Evolutionary conservation across 53 echinoderm and acorn worm species (phyloP).

Genomic region (Pentamera pediparva): DNA sequence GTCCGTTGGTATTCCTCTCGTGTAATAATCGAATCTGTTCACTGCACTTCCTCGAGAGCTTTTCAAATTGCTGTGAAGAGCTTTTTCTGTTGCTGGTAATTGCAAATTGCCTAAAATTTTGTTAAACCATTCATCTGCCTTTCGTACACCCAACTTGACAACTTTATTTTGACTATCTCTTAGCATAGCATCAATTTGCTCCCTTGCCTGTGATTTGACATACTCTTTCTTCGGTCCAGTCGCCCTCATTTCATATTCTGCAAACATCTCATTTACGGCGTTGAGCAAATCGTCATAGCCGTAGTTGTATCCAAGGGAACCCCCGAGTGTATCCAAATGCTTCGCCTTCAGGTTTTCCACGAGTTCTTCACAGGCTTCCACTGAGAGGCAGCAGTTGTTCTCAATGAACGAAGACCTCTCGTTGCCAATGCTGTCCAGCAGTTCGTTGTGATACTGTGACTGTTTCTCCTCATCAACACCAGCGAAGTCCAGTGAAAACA

Average conservation of each 20-base stretch:
- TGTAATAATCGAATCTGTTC: not conserved
- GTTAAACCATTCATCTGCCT: not conserved
- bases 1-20: not conserved
- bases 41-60: not conserved
- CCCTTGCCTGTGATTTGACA: not conserved
- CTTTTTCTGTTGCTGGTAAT: not conserved
- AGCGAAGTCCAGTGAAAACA: not conserved
- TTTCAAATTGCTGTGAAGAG: not conserved
- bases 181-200: not conserved
- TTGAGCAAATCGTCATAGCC: not conserved
- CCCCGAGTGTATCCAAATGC: not conserved
- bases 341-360: not conserved
- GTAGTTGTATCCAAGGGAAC: not conserved
- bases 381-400: not conserved
- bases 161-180: not conserved
- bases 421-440: not conserved
- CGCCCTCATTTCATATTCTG: not conserved
- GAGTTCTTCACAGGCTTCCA: not conserved
- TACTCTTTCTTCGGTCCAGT: not conserved
- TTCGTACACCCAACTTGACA: not conserved
- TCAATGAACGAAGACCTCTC: not conserved
- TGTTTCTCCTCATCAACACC: not conserved
- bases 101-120: not conserved
- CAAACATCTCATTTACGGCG: not conserved
- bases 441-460: not conserved